Evolutionary conservation across 2,797 vertebrate genomes (phyloP).

Genomic region (Loriculus beryllinus): DNA sequence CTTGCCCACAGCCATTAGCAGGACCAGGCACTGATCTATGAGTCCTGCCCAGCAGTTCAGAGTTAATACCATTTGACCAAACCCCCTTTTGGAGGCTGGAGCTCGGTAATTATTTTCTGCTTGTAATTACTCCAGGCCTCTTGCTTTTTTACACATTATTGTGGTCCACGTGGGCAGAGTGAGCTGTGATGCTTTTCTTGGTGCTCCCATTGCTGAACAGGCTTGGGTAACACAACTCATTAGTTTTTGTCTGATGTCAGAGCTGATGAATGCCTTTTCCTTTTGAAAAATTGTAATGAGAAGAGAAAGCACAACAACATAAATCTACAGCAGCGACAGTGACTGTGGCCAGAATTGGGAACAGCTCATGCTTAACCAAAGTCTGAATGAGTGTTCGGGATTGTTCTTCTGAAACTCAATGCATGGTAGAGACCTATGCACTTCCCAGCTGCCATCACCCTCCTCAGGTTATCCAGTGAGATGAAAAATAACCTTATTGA

Average conservation of each 20-base stretch:
- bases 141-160: background rate
- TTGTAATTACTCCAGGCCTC: background rate
- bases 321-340: background rate
- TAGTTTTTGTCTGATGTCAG: constrained; percentile 34
- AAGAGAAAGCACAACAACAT: constrained; percentile 45
- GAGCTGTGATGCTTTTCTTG: background rate
- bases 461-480: background rate
- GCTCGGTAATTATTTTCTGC: background rate
- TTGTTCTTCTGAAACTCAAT: background rate
- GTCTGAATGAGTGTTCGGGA: background rate
- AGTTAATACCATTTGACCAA: background rate
- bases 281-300: constrained; percentile 36
- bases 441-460: background rate
- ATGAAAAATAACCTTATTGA: constrained; percentile 31
- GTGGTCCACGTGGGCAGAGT: background rate
- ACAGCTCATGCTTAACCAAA: background rate
- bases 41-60: background rate
- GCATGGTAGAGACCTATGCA: background rate
- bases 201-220: background rate
- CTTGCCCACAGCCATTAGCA: background rate
- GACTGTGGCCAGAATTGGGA: constrained; percentile 12
- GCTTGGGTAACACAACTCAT: background rate
- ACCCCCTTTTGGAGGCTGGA: background rate
- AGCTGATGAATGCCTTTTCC: constrained; percentile 54
- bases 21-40: background rate